phyloP scores from a whole-genome alignment of 2,888 invertebrate species.

The Boloria euphrosyne region DNA sequence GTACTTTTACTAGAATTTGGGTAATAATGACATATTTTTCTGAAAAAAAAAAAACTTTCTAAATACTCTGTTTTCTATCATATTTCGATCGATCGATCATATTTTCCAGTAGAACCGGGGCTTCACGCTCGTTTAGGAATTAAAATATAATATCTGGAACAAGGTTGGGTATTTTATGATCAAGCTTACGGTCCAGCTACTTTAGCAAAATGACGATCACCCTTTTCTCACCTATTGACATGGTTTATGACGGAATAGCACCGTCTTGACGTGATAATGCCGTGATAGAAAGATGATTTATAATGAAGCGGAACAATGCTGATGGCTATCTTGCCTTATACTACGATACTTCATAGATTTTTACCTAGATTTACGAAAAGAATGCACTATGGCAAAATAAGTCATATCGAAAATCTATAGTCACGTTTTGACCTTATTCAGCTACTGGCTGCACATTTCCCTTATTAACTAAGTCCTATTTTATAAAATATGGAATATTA shows the following conservation, averaged over 20 bases:
- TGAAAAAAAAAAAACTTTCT: too few relatives aligned
- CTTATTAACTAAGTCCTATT: not conserved
- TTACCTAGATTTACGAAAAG: slow-evolving; percentile 22
- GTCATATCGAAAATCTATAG: slow-evolving; percentile 8
- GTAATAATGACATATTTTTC: too few relatives aligned
- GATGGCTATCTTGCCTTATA: slow-evolving; percentile 22
- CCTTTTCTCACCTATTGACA: too few relatives aligned
- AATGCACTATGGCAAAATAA: slow-evolving; percentile 21
- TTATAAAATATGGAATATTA: slow-evolving; percentile 1
- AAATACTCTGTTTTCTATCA: too few relatives aligned
- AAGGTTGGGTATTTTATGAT: too few relatives aligned
- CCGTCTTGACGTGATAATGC: slow-evolving; percentile 20
- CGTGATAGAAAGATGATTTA: slow-evolving; percentile 32
- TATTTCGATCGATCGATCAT: too few relatives aligned
- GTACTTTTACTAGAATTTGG: too few relatives aligned
- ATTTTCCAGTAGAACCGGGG: too few relatives aligned
- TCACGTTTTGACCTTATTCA: slow-evolving; percentile 11
- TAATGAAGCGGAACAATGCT: slow-evolving; percentile 27
- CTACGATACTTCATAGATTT: slow-evolving; percentile 7
- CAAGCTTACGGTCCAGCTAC: too few relatives aligned
- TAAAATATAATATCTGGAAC: too few relatives aligned
- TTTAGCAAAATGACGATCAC: too few relatives aligned
- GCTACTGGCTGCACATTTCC: not conserved
- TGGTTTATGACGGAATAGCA: not conserved
- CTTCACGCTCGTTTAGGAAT: too few relatives aligned